Conservation (phyloP, 2,888 invertebrate species). For the Acanthosepion esculentum region DNA sequence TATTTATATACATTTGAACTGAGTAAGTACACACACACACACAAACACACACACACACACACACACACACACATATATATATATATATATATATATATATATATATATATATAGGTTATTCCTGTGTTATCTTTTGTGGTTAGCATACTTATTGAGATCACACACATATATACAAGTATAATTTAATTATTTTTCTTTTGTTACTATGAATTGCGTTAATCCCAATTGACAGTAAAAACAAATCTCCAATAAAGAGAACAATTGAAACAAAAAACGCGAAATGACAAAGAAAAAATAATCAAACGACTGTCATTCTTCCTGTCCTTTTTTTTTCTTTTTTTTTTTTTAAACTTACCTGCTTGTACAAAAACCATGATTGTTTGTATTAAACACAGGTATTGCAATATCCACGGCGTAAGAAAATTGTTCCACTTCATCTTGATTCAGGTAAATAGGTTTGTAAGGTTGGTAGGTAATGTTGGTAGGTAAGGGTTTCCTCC, state of each 20-base stretch:
- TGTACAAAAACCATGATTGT: not conserved
- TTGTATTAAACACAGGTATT: slow-evolving; percentile 22
- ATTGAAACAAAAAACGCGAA: not conserved
- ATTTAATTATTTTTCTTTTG: not conserved
- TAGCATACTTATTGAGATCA: too few relatives aligned
- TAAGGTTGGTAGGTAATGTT: not conserved
- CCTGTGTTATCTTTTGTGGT: too few relatives aligned
- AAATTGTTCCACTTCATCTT: slow-evolving; percentile 12
- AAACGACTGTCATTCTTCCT: not conserved
- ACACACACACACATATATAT: too few relatives aligned
- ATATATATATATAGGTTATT: too few relatives aligned
- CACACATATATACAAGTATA: too few relatives aligned
- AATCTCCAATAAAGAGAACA: not conserved
- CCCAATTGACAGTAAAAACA: not conserved
- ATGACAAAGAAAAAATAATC: not conserved
- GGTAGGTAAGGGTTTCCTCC: slow-evolving; percentile 33
- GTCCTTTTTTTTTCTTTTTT: not conserved
- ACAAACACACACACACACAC: too few relatives aligned
- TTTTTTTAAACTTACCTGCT: not conserved
- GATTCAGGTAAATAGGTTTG: not conserved
- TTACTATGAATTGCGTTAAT: not conserved
- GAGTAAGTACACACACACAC: too few relatives aligned
- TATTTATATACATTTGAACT: too few relatives aligned
- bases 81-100: too few relatives aligned
- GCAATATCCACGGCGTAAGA: slow-evolving; percentile 33